Base-by-base conservation (phyloP, 2,888 invertebrate genomes). In the Pemphredon lugubris region DNA sequence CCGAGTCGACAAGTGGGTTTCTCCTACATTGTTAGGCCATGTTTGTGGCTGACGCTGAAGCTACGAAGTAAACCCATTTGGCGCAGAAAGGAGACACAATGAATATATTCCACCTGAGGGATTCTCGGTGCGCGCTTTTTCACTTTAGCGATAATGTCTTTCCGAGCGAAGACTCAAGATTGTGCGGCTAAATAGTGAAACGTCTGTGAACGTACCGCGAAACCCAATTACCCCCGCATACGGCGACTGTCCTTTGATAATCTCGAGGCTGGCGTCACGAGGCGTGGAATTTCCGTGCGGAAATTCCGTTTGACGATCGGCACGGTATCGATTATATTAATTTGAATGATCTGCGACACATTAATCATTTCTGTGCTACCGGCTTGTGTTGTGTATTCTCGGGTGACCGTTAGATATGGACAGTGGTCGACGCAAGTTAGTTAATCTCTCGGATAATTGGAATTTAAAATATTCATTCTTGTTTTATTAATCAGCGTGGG, bases 71-170 rank as follows among this genome's bases (percentile, higher is more conserved):
- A 64, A 45, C 34, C 60, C 54, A 53, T 53, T 60, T 47, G n/a
- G 11, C 23, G 18, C 23, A 21, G 44, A 34, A 53, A 45, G 54
- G 55, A 47, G 16, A 55, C 21, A 55, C 30, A 60, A 68, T 59
- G 61, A 60, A 74, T 74, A 64, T 51, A 61, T 51, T 50, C 32
- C 51, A 14, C 42, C 48, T 14, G 23, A 60, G 64, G 75, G 70
- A 69, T 68, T 69, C 60, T 67, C 59, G 11, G 30, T 47, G 21
- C 11, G 21, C 11, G n/a, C 23, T 18, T 44, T 51, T 60, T 53
- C 44, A 45, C 37, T 51, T 21, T 44, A 40, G 11, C 39, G 39
- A 14, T 40, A 40, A 16, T 40, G 39, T 16, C 13, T 64, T 57
- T 34, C 58, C 37, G 23, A 32, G 18, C 13, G 11, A 42, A 21